Evolutionary conservation across 2,888 invertebrate genomes (phyloP).

Genomic region (Dione vanillae): DNA sequence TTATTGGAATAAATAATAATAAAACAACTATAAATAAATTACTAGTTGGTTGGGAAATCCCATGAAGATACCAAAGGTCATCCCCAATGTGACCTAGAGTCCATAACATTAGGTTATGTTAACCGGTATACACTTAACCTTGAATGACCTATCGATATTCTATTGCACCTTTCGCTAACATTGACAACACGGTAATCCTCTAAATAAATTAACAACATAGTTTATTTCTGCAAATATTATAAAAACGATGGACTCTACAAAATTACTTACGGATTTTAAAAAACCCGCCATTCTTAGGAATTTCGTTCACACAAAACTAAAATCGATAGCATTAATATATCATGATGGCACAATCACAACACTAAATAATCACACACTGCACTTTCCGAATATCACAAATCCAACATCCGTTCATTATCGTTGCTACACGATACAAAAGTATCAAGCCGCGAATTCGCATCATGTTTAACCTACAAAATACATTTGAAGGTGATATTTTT

Average conservation of each 20-base stretch:
- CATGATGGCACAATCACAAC: slow-evolving; percentile 49
- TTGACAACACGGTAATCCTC: not conserved
- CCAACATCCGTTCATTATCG: slow-evolving; percentile 59
- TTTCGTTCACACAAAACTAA: slow-evolving; percentile 43
- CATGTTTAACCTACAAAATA: slow-evolving; percentile 84
- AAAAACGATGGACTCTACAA: slow-evolving; percentile 3
- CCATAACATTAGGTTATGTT: slow-evolving; percentile 71
- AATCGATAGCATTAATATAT: slow-evolving; percentile 31
- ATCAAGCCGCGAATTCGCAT: slow-evolving; percentile 77
- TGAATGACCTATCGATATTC: slow-evolving; percentile 75
- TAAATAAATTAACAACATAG: not conserved
- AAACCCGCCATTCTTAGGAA: slow-evolving; percentile 44
- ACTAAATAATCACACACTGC: slow-evolving; percentile 51
- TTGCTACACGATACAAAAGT: slow-evolving; percentile 59
- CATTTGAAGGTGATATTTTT: slow-evolving; percentile 84
- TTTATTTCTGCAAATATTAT: not conserved
- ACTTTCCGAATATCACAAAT: slow-evolving; percentile 54
- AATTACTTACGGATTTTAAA: slow-evolving; percentile 49
- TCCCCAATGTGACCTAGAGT: slow-evolving; percentile 70
- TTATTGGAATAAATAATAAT: not conserved
- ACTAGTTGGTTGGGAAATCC: not conserved
- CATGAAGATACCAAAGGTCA: slow-evolving; percentile 65
- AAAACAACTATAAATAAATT: not conserved
- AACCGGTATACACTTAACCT: slow-evolving; percentile 78
- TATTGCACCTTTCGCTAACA: slow-evolving; percentile 39